Evolutionary conservation across 2,888 invertebrate species (phyloP).

Genomic region (Heliconius aoede): DNA sequence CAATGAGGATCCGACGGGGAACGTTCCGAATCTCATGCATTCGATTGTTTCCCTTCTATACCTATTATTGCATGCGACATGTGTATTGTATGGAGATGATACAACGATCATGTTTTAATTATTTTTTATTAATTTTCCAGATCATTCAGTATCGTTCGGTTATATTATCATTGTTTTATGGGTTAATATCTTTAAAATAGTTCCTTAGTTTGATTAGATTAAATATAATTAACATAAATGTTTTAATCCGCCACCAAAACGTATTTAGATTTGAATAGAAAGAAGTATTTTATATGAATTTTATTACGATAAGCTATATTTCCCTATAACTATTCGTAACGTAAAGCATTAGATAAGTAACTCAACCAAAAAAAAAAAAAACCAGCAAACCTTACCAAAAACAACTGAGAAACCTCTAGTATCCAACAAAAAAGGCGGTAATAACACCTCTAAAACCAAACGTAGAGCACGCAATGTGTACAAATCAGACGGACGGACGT

Average conservation of each 20-base stretch:
- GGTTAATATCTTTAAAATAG: neutral
- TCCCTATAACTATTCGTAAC: neutral
- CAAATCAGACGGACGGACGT: slow-evolving; percentile 77
- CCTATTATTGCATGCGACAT: slow-evolving; percentile 62
- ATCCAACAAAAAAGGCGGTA: neutral
- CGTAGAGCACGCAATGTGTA: slow-evolving; percentile 64
- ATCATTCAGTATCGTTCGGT: too few relatives aligned
- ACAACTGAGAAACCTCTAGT: neutral
- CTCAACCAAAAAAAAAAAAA: neutral
- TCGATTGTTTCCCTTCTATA: slow-evolving; percentile 70
- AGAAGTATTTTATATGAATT: neutral
- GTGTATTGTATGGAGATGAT: slow-evolving; percentile 57
- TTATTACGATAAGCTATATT: neutral
- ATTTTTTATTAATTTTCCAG: neutral
- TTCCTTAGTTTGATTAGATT: neutral
- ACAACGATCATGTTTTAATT: slow-evolving; percentile 6
- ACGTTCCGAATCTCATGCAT: slow-evolving; percentile 78
- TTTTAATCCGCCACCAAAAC: neutral
- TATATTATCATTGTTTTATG: neutral
- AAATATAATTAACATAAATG: too few relatives aligned
- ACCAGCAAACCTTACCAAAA: neutral
- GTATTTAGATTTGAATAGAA: neutral
- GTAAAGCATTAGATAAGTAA: neutral
- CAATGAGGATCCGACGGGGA: slow-evolving; percentile 60
- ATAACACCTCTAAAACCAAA: slow-evolving; percentile 58